A percentile compares a stretch with the other conserved stretches of the same genome.
Evolutionary conservation across 1,140 invertebrate genomes (phyloP).

Genomic region (Calephelis nemesis): DNA sequence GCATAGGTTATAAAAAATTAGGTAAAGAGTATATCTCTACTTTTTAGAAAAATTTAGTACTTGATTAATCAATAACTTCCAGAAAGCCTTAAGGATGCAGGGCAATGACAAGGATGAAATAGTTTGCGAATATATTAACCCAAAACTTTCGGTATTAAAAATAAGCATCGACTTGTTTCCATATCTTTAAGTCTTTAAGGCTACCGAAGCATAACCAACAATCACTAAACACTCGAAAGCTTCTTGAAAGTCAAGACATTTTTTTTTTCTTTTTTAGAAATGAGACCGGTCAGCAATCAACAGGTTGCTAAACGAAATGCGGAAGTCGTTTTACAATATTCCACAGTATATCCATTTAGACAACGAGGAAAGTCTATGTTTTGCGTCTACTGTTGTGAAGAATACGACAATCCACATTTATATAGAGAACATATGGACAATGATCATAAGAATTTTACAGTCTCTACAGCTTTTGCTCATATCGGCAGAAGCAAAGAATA

Average conservation of each 20-base stretch:
- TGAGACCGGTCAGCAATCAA: conserved; percentile 21
- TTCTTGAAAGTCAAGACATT: neutral
- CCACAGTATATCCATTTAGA: conserved; percentile 56
- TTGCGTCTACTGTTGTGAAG: conserved; percentile 55
- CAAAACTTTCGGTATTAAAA: no score
- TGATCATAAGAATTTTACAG: conserved; percentile 41
- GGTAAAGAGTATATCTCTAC: no score
- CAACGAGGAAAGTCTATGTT: conserved; percentile 42
- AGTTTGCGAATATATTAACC: no score
- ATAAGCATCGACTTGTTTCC: no score
- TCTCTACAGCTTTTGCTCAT: conserved; percentile 42
- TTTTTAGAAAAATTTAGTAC: no score
- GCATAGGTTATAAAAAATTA: no score
- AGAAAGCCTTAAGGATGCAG: no score
- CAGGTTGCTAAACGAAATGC: conserved; percentile 38
- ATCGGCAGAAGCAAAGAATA: conserved; percentile 35
- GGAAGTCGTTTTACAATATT: conserved; percentile 43
- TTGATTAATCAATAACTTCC: no score
- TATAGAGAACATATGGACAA: conserved; percentile 46
- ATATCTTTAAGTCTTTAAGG: no score
- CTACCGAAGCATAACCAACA: no score
- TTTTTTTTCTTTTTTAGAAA: conserved; percentile 66
- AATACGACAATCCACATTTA: conserved; percentile 33
- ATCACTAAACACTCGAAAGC: no score
- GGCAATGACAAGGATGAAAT: no score